These are phyloP conservation scores for Conus betulinus DNA, from an alignment of 1,140 invertebrate genomes.

Conservation along the genomic window DNA sequence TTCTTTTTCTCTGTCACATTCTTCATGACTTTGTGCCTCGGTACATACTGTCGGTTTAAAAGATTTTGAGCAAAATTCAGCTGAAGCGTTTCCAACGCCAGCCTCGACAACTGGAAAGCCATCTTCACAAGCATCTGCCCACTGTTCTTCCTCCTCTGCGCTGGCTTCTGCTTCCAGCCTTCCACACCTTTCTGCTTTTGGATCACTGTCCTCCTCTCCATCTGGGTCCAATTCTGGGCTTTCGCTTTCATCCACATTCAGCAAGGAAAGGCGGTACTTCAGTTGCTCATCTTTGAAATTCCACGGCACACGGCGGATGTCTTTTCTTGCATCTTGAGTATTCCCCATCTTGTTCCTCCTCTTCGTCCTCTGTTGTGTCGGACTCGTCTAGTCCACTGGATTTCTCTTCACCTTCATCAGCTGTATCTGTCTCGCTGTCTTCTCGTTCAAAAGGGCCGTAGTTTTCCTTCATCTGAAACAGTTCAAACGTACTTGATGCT, in stretches of 20 bases:
- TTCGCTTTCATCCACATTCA: conserved; percentile 7
- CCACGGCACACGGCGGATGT: conserved; percentile 13
- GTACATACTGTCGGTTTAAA: neutral
- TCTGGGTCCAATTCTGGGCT: conserved; percentile 26
- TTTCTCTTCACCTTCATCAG: conserved; percentile 23
- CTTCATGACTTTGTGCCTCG: neutral
- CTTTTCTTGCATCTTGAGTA: conserved; percentile 37
- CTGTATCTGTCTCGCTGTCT: conserved; percentile 14
- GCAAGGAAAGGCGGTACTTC: conserved; percentile 21
- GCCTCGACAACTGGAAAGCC: neutral
- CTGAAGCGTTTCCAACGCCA: neutral
- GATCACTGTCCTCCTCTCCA: conserved; percentile 60
- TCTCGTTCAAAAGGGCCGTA: conserved; percentile 75
- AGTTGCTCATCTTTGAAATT: neutral
- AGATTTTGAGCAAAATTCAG: neutral
- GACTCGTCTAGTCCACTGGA: conserved; percentile 2
- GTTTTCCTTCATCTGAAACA: conserved; percentile 74
- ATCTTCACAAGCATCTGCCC: neutral
- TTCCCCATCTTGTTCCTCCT: conserved; percentile 64
- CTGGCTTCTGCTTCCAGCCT: neutral
- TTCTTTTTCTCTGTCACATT: neutral
- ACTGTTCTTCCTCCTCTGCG: neutral
- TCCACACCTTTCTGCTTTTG: conserved; percentile 22
- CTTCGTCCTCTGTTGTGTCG: conserved; percentile 54
- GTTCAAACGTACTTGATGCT: neutral